Percentiles rank a stretch among this genome's conserved stretches.
phyloP scores from a whole-genome alignment of 1,140 invertebrate genomes.

The Hyposmocoma kahamanoa region DNA sequence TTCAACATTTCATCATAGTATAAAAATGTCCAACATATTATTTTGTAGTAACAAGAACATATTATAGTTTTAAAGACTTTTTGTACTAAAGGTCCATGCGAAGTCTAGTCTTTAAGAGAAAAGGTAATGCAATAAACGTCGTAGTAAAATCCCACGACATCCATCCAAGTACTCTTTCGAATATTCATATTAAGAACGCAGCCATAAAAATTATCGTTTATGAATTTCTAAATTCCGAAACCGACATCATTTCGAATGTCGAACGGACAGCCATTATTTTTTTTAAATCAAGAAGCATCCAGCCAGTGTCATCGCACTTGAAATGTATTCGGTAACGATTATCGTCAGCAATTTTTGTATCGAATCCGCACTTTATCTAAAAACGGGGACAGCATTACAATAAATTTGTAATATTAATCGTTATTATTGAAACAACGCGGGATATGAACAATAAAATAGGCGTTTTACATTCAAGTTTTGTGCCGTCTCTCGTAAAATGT shows the following conservation, averaged over 20 bases:
- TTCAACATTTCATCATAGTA: no score
- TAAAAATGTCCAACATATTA: no score
- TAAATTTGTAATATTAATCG: conserved; percentile 69
- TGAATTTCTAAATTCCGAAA: no score
- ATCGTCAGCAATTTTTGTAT: conserved; percentile 29
- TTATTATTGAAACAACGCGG: conserved; percentile 62
- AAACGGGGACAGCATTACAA: conserved; percentile 42
- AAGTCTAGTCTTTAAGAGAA: no score
- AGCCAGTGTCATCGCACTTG: conserved; percentile 39
- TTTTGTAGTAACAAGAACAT: no score
- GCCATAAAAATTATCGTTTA: no score
- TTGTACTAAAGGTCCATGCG: no score
- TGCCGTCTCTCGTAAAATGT: conserved; percentile 47
- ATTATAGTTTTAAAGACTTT: no score
- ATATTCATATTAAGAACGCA: no score
- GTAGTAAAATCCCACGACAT: no score
- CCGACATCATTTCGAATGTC: neutral
- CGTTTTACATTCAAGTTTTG: conserved; percentile 46
- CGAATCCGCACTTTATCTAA: conserved; percentile 54
- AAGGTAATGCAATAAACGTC: no score
- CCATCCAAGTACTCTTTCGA: no score
- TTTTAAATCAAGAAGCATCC: neutral
- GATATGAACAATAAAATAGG: conserved; percentile 53
- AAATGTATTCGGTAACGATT: conserved; percentile 41
- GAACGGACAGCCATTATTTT: neutral